These are phyloP conservation scores for Caenorhabditis latens DNA, from an alignment of 1,140 invertebrate genomes.

Conservation along the genomic window DNA sequence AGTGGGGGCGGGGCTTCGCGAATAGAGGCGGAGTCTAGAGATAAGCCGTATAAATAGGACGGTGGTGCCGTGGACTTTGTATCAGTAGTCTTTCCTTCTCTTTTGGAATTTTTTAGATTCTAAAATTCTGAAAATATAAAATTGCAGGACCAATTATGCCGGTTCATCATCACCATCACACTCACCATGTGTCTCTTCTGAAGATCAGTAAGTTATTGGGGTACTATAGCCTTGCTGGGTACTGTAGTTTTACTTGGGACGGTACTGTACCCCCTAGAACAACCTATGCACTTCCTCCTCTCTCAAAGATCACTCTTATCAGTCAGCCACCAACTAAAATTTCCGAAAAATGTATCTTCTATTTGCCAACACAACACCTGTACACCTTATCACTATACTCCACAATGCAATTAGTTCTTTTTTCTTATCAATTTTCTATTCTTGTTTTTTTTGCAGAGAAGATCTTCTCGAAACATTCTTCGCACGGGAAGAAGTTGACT, in stretches of 20 bases:
- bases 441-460: not conserved
- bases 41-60: conserved; percentile 1
- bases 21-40: not conserved
- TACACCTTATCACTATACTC: no score
- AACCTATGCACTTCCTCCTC: not conserved
- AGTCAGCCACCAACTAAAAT: no score
- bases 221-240: not conserved
- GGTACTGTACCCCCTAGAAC: no score
- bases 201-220: conserved; percentile 36
- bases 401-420: no score
- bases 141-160: conserved; percentile 17
- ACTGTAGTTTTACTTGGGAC: not conserved
- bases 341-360: no score
- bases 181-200: conserved; percentile 16
- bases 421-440: not conserved
- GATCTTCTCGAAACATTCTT: conserved; percentile 21
- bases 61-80: not conserved
- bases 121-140: not conserved
- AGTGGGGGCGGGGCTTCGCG: not conserved
- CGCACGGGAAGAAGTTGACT: conserved; percentile 10
- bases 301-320: conserved; percentile 15
- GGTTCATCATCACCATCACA: conserved; percentile 35
- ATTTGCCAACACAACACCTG: no score
- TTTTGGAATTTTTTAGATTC: no score
- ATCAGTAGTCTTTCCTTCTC: not conserved